Conservation (phyloP, 2,888 invertebrate species). For the Harpalus rufipes region DNA sequence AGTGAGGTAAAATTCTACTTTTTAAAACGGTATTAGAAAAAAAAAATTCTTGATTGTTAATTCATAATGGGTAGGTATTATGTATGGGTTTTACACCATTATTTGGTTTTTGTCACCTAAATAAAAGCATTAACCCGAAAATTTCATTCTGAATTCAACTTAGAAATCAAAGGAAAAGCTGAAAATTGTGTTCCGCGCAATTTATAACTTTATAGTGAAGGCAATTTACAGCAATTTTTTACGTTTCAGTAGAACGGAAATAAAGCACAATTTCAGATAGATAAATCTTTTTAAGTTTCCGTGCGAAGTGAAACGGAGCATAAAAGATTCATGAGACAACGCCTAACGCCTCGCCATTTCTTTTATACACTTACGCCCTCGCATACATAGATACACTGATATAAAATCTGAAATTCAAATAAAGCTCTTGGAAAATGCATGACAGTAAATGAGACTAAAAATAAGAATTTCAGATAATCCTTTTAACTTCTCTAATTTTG, state of each 20-base stretch:
- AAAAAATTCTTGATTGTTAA: no score
- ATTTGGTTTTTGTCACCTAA: no score
- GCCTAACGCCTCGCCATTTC: background rate
- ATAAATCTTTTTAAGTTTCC: conserved; percentile 22
- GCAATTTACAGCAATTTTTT: conserved; percentile 19
- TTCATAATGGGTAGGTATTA: no score
- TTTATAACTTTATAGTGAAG: background rate
- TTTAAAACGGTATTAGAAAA: no score
- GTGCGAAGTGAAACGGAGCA: conserved; percentile 8
- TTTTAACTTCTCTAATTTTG: no score
- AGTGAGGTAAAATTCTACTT: no score
- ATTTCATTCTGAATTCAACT: no score
- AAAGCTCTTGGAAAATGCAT: conserved; percentile 16
- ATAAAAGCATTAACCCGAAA: no score
- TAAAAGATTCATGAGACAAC: conserved; percentile 42
- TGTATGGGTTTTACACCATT: no score
- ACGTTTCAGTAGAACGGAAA: background rate
- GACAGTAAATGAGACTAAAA: background rate
- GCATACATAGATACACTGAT: background rate
- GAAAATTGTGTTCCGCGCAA: background rate
- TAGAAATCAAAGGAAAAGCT: background rate
- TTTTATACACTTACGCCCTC: background rate
- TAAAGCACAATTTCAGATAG: conserved; percentile 11
- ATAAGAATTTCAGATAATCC: no score
- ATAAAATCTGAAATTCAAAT: conserved; percentile 57